phyloP scores from a whole-genome alignment of 2,888 invertebrate genomes.

The Andrena hattorfiana region DNA sequence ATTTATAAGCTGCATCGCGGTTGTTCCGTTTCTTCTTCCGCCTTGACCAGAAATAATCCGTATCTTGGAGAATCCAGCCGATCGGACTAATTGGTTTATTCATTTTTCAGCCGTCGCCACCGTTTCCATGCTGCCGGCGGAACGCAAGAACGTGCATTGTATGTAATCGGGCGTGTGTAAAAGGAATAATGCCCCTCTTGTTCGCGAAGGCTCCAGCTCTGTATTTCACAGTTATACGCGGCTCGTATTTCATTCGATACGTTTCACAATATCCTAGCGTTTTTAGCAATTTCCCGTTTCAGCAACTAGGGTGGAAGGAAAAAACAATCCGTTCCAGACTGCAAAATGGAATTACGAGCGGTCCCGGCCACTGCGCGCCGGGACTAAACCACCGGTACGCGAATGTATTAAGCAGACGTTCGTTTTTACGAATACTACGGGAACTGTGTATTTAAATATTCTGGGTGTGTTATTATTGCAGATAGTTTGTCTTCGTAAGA shows the following conservation, averaged over 20 bases:
- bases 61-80: not conserved
- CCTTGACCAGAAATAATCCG: not conserved
- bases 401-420: not conserved
- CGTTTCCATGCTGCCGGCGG: not conserved
- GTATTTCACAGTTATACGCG: not conserved
- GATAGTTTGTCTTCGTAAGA: too few relatives aligned
- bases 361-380: conserved; percentile 29
- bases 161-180: conserved; percentile 19
- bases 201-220: conserved; percentile 1
- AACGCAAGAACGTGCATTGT: not conserved
- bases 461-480: not conserved
- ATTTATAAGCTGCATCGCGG: not conserved
- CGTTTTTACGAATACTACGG: not conserved
- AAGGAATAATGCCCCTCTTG: conserved; percentile 31
- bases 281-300: conserved; percentile 39
- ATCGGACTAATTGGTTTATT: not conserved
- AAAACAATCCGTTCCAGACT: conserved; percentile 38
- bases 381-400: conserved; percentile 10
- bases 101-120: not conserved
- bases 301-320: conserved; percentile 41
- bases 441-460: not conserved
- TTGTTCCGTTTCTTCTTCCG: not conserved
- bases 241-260: conserved; percentile 51
- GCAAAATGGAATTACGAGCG: conserved; percentile 33
- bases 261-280: conserved; percentile 34